A percentile compares a stretch with the other conserved stretches of the same genome.
Conservation (phyloP, 2,797 vertebrate genomes). For the Gambelia wislizenii region DNA sequence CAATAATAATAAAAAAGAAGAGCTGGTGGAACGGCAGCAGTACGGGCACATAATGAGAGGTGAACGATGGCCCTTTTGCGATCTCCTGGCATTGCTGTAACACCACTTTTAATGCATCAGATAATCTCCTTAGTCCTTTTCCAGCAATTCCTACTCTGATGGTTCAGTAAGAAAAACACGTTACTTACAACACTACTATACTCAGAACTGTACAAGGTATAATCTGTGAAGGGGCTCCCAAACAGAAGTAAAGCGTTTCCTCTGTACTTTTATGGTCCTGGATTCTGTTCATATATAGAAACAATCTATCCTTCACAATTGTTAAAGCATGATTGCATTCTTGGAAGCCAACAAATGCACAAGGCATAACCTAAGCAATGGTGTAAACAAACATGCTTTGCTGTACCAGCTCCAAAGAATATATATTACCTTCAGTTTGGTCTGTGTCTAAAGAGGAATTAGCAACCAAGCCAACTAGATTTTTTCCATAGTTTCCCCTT, state of each 20-base stretch:
- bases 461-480: constrained; percentile 37
- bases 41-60: no score
- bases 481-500: constrained; percentile 50
- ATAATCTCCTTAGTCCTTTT: neutral
- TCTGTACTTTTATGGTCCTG: constrained; percentile 37
- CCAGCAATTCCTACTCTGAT: neutral
- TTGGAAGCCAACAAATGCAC: constrained; percentile 58
- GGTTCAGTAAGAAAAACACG: neutral
- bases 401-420: constrained; percentile 49
- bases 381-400: constrained; percentile 36
- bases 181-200: constrained; percentile 24
- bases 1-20: no score
- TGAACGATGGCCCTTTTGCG: no score
- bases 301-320: constrained; percentile 37
- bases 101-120: no score
- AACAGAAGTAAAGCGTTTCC: constrained; percentile 45
- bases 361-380: constrained; percentile 48
- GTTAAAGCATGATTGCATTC: constrained; percentile 56
- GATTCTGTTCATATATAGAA: constrained; percentile 34
- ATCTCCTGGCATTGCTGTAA: no score
- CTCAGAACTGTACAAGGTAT: neutral
- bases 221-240: constrained; percentile 48
- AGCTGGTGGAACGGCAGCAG: no score
- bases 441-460: constrained; percentile 56
- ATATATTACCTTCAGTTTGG: constrained; percentile 66